Evolutionary conservation across 2,797 vertebrate species (phyloP).

Genomic region (Neostethus bicornis): DNA sequence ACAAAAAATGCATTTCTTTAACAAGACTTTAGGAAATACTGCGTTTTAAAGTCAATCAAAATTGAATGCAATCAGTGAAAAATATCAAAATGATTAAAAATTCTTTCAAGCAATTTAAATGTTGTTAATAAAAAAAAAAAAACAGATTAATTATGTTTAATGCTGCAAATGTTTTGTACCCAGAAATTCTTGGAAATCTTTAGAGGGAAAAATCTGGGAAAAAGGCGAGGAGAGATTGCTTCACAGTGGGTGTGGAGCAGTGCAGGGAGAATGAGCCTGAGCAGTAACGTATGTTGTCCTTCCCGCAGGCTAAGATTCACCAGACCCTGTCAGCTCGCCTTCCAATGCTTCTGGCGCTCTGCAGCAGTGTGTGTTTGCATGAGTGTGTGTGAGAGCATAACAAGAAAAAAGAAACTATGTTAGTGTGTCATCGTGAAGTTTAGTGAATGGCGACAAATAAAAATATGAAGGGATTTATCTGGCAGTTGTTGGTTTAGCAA

Average conservation of each 20-base stretch:
- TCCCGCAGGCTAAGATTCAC: conserved; percentile 44
- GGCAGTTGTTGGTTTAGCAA: background rate
- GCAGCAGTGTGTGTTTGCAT: conserved; percentile 4
- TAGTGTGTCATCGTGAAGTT: conserved; percentile 27
- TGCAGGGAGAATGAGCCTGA: conserved; percentile 15
- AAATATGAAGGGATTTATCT: conserved; percentile 8
- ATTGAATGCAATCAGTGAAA: no score
- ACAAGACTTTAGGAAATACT: no score
- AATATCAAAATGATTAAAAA: background rate
- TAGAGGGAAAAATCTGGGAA: background rate
- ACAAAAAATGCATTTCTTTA: no score
- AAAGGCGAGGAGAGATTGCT: background rate
- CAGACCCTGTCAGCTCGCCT: conserved; percentile 37
- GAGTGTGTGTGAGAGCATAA: conserved; percentile 5
- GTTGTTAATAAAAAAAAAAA: background rate
- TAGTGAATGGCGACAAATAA: conserved; percentile 26
- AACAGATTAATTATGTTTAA: background rate
- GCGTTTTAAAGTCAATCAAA: no score
- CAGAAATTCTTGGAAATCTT: background rate
- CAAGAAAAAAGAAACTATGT: conserved; percentile 13
- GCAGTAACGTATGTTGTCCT: conserved; percentile 37
- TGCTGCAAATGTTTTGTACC: background rate
- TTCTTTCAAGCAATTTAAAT: background rate
- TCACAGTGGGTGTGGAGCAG: background rate
- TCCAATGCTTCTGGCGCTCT: conserved; percentile 18